Base-by-base conservation (phyloP, 2,888 invertebrate species). In the Sinodicranocentrus sp. region DNA sequence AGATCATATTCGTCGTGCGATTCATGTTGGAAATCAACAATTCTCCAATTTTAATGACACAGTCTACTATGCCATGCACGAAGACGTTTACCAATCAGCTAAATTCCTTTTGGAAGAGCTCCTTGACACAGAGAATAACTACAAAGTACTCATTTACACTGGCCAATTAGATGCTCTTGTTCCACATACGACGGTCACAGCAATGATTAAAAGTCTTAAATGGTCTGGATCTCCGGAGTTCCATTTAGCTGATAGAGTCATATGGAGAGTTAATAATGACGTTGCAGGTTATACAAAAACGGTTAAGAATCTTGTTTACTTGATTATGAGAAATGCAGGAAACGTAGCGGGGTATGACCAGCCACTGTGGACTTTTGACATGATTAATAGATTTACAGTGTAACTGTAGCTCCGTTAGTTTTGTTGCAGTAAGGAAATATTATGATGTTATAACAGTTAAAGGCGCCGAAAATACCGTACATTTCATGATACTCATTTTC, bases 311-410 rank as follows among this genome's bases (percentile, higher is more conserved):
- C 67, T 86, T 17, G 86, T 86, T 1, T 86, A 84, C 59, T 68
- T 86, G 26, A 61, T 86, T 10, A 86, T 86, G 85, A 70, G 85
- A 23, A 86, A 86, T 67, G 85, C 86, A 10, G 86, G 86, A 1
- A 85, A 86, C 21, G 80, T 85, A n/a, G 85, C 86, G 0, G 85
- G 86, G 1, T 86, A 82, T 61, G 86, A 86, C 25, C 85, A 85
- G 28, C 86, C 86, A 0, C 44, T 86, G 17, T 86, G 86, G 86
- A 84, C 82, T 10, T 86, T 86, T 71, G 86, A 86, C 57, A 86
- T 86, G 86, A 84, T 86, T 44, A 86, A 86, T 44, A 84, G 86
- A 59, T 86, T 86, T 70, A 86, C 86, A 3, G 86, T 86, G 1
- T 86, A 80, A 25, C 33, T 33, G 33, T 3, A 33, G 33, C 33